phyloP scores from a whole-genome alignment of 2,797 vertebrate genomes.

The Anabas testudineus region DNA sequence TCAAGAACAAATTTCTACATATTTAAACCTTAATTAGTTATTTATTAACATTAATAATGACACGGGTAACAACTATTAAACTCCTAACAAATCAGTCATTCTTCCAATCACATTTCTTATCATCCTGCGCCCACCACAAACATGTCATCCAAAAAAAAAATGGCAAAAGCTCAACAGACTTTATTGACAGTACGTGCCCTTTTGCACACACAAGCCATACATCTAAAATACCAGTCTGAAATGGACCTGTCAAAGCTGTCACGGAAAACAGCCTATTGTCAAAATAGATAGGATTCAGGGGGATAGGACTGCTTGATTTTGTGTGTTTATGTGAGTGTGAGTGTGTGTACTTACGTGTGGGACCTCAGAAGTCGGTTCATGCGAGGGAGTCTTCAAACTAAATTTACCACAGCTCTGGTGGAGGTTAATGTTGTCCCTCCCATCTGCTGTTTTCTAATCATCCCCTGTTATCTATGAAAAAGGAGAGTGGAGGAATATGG shows the following conservation, averaged over 20 bases:
- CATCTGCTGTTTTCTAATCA: slow-evolving; percentile 82
- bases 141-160: slow-evolving; percentile 22
- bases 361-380: slow-evolving; percentile 59
- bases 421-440: slow-evolving; percentile 73
- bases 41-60: neutral
- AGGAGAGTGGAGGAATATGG: slow-evolving; percentile 54
- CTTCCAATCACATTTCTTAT: slow-evolving; percentile 1
- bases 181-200: slow-evolving; percentile 16
- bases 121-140: slow-evolving; percentile 2
- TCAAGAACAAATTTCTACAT: neutral
- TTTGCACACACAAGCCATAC: slow-evolving; percentile 1
- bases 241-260: slow-evolving; percentile 59
- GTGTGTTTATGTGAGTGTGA: slow-evolving; percentile 18
- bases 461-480: slow-evolving; percentile 81
- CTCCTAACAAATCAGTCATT: neutral
- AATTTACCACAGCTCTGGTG: slow-evolving; percentile 55
- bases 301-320: slow-evolving; percentile 21
- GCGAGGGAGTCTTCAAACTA: slow-evolving; percentile 60
- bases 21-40: neutral
- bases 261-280: slow-evolving; percentile 40
- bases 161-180: slow-evolving; percentile 17
- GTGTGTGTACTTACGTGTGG: slow-evolving; percentile 22
- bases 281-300: slow-evolving; percentile 45
- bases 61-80: neutral
- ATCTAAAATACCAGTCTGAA: slow-evolving; percentile 45